A percentile compares a stretch with the other conserved stretches of the same genome.
Evolutionary conservation across 1,140 invertebrate genomes (phyloP).

Genomic region (Eufriesea mexicana): DNA sequence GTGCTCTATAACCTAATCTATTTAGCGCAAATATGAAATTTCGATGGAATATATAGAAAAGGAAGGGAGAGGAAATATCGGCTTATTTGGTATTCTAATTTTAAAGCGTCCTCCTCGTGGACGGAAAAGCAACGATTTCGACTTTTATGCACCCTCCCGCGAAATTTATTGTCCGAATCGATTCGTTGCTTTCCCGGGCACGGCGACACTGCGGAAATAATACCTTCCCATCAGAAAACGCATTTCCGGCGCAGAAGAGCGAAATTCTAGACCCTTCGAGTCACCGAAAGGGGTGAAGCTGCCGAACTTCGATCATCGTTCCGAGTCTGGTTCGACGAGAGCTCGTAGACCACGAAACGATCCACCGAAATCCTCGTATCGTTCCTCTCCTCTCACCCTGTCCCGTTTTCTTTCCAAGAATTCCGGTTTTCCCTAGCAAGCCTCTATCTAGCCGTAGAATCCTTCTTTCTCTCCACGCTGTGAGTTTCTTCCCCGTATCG

Average conservation of each 20-base stretch:
- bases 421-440: constrained; percentile 1
- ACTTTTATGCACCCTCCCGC: neutral
- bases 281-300: too few relatives aligned
- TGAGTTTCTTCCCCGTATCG: neutral
- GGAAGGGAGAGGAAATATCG: too few relatives aligned
- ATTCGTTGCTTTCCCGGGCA: neutral
- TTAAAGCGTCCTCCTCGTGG: neutral
- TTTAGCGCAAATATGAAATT: neutral
- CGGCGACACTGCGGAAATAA: neutral
- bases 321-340: neutral
- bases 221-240: neutral
- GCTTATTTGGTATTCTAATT: constrained; percentile 24
- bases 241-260: neutral
- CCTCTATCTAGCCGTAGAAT: neutral
- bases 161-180: constrained; percentile 10
- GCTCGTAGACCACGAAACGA: too few relatives aligned
- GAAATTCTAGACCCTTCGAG: neutral
- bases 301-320: too few relatives aligned
- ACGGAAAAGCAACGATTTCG: neutral
- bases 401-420: neutral
- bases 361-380: neutral
- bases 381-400: neutral
- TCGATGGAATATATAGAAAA: neutral
- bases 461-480: neutral
- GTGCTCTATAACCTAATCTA: neutral